Evolutionary conservation across 2,888 invertebrate genomes (phyloP).

Genomic region (Mycalesis mineus): DNA sequence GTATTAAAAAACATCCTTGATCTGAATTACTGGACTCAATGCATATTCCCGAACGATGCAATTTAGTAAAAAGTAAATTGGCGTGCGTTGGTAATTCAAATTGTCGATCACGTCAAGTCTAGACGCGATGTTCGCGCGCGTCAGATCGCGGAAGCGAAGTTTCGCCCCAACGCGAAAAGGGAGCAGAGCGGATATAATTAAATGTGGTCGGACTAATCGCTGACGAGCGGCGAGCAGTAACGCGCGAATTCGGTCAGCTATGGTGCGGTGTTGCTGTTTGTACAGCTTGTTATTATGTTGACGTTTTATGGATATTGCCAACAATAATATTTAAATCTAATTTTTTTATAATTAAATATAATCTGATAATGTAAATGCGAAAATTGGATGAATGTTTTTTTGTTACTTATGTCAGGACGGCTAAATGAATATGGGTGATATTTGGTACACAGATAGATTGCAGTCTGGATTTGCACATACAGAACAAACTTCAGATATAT

Average conservation of each 20-base stretch:
- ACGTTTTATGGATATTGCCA: too few species aligned
- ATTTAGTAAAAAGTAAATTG: conserved; percentile 23
- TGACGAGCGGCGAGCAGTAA: conserved; percentile 63
- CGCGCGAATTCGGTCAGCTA: conserved; percentile 59
- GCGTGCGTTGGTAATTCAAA: conserved; percentile 20
- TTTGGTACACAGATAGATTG: too few species aligned
- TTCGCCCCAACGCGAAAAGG: conserved; percentile 66
- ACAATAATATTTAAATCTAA: too few species aligned
- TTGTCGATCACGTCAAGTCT: conserved; percentile 22
- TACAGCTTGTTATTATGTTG: conserved; percentile 7
- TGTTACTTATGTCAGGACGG: too few species aligned
- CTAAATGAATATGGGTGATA: too few species aligned
- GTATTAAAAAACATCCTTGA: too few species aligned
- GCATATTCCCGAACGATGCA: conserved; percentile 13
- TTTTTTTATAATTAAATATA: too few species aligned
- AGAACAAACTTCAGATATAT: too few species aligned
- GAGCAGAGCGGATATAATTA: conserved; percentile 76
- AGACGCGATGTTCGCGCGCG: conserved; percentile 40
- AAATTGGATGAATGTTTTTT: too few species aligned
- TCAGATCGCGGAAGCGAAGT: conserved; percentile 60
- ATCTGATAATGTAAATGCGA: too few species aligned
- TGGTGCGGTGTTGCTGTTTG: conserved; percentile 33
- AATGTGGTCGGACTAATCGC: conserved; percentile 65
- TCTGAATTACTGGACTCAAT: conserved; percentile 9
- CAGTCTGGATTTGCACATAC: too few species aligned